Evolutionary conservation across 37 sponge, comb jelly and placozoan species (phyloP).

Genomic region (Hexactinellida sp.): DNA sequence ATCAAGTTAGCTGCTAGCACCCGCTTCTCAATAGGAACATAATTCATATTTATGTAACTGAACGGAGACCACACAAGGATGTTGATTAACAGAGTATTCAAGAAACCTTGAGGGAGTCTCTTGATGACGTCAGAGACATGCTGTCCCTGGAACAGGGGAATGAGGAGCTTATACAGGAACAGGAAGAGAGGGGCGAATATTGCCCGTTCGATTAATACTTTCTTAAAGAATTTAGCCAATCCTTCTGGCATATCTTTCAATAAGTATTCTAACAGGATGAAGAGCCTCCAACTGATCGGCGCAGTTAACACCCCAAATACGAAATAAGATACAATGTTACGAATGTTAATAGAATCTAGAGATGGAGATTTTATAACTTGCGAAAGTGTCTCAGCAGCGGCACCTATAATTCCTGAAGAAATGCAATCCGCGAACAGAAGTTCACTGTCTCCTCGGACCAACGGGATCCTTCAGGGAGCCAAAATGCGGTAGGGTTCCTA

Average conservation of each 20-base stretch:
- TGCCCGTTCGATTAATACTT: not conserved
- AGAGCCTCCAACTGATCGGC: not conserved
- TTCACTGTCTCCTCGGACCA: too few species aligned
- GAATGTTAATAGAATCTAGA: not conserved
- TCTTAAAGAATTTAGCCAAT: conserved; percentile 13
- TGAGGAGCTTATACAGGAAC: not conserved
- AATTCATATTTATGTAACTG: not conserved
- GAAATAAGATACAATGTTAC: not conserved
- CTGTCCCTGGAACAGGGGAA: not conserved
- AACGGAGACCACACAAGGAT: conserved; percentile 11
- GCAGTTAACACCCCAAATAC: not conserved
- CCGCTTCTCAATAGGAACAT: not conserved
- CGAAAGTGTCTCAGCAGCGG: not conserved
- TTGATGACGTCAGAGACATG: not conserved
- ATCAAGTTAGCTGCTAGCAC: not conserved
- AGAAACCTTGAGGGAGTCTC: not conserved
- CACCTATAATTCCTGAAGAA: not conserved
- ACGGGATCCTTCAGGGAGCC: too few species aligned
- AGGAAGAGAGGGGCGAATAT: not conserved
- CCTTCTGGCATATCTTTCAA: conserved; percentile 12
- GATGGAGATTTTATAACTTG: not conserved
- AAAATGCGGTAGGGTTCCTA: too few species aligned
- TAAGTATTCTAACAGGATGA: not conserved
- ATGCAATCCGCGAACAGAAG: not conserved
- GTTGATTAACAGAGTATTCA: not conserved